Evolutionary conservation across 2,797 vertebrate genomes (phyloP).

Genomic region (Scarus forsteni): DNA sequence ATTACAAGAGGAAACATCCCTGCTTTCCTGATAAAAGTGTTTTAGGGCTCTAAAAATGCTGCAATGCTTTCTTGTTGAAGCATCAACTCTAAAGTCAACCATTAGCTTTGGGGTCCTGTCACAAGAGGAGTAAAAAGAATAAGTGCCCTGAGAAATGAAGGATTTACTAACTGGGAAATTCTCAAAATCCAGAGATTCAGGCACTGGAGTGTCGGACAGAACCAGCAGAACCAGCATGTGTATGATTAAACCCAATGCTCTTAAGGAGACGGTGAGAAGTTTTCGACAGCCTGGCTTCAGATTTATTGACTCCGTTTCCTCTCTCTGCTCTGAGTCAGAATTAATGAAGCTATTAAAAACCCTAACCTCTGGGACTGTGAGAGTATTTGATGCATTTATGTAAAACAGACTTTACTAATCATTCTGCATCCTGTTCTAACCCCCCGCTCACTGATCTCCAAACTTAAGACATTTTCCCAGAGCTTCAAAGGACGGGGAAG

Average conservation of each 20-base stretch:
- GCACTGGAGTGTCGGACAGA: not conserved
- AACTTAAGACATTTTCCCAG: slow-evolving; percentile 6
- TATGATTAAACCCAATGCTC: not conserved
- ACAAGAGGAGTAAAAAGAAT: not conserved
- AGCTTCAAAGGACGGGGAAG: slow-evolving; percentile 31
- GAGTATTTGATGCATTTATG: slow-evolving; percentile 1
- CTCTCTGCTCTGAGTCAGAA: not conserved
- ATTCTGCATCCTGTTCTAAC: slow-evolving; percentile 1
- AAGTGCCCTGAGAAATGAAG: not conserved
- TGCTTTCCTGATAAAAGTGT: no score
- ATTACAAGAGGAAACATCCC: no score
- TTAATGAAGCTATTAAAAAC: slow-evolving; percentile 26
- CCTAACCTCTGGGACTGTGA: slow-evolving; percentile 11
- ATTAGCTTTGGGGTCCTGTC: not conserved
- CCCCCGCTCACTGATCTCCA: slow-evolving; percentile 17
- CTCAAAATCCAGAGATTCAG: not conserved
- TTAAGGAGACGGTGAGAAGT: not conserved
- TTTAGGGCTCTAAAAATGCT: not conserved
- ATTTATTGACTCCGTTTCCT: not conserved
- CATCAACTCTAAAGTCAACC: not conserved
- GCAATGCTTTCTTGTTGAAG: not conserved
- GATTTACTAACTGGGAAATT: not conserved
- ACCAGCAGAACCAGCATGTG: not conserved
- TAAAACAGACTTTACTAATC: slow-evolving; percentile 6
- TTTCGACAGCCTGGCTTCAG: not conserved